Evolutionary conservation across 2,888 invertebrate species (phyloP).

Genomic region (Cryptus armator): DNA sequence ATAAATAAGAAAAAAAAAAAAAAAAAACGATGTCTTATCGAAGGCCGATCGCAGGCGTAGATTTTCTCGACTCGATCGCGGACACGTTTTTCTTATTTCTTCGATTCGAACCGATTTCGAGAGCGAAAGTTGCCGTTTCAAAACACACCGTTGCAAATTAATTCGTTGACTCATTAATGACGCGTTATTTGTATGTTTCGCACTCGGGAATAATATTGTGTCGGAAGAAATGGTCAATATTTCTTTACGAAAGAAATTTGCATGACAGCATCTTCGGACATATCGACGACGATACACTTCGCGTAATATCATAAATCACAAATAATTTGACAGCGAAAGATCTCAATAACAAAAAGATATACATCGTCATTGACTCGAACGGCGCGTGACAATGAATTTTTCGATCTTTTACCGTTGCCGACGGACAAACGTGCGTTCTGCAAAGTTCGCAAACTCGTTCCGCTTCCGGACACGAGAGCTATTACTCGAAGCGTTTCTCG

Average conservation of each 20-base stretch:
- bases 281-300: background rate
- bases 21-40: constrained; percentile 24
- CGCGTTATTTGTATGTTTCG: no score
- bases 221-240: constrained; percentile 11
- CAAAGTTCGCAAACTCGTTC: constrained; percentile 20
- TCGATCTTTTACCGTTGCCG: background rate
- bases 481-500: constrained; percentile 29
- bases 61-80: constrained; percentile 29
- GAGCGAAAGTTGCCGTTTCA: constrained; percentile 7
- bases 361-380: background rate
- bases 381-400: constrained; percentile 31
- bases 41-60: constrained; percentile 4
- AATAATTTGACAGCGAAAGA: background rate
- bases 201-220: background rate
- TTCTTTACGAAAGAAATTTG: background rate
- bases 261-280: background rate
- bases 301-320: background rate
- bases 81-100: background rate
- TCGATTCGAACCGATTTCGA: background rate
- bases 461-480: constrained; percentile 21
- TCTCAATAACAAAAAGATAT: constrained; percentile 4
- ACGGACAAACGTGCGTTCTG: background rate
- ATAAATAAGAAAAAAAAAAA: background rate
- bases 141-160: background rate
- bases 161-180: no score